phyloP scores from a whole-genome alignment of 2,797 vertebrate genomes.

The Poecile montanus region DNA sequence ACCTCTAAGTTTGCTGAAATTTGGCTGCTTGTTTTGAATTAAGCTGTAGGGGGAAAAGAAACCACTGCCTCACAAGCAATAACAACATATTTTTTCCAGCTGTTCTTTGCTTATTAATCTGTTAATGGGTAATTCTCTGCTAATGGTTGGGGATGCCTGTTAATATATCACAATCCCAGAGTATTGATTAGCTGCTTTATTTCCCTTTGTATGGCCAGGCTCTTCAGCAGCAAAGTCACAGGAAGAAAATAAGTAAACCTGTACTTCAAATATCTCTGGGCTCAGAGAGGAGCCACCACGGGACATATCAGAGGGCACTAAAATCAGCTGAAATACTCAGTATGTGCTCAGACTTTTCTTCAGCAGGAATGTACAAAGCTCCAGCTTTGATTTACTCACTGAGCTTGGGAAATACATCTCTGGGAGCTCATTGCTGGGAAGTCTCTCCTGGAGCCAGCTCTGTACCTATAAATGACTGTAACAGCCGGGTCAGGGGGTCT shows the following conservation, averaged over 20 bases:
- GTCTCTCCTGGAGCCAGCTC: background rate
- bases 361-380: background rate
- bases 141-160: background rate
- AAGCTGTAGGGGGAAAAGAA: background rate
- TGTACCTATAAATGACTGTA: background rate
- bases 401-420: background rate
- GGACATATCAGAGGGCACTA: background rate
- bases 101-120: conserved; percentile 32
- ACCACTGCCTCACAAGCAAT: rapidly evolving
- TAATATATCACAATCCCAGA: background rate
- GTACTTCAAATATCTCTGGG: background rate
- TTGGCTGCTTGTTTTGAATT: background rate
- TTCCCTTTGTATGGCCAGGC: background rate
- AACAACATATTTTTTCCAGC: background rate
- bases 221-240: background rate
- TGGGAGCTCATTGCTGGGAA: background rate
- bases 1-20: background rate
- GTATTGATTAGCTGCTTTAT: conserved; percentile 37
- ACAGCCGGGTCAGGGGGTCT: background rate
- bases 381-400: background rate
- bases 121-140: background rate
- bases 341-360: background rate
- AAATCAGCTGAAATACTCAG: background rate
- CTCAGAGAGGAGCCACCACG: background rate
- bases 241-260: background rate